These are phyloP conservation scores for Pammene fasciana DNA, from an alignment of 2,888 invertebrate genomes.

Conservation along the genomic window DNA sequence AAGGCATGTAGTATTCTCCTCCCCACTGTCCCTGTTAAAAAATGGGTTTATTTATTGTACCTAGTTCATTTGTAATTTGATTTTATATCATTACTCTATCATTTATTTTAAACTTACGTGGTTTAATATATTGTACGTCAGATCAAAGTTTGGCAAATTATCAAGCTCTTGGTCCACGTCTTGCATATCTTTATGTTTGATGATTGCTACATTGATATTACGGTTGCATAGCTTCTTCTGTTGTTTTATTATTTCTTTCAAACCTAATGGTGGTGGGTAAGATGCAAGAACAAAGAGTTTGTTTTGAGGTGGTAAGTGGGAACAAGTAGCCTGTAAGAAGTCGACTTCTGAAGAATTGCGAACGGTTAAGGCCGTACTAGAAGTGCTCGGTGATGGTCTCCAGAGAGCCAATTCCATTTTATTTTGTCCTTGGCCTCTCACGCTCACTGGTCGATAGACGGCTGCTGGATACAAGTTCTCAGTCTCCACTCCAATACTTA, in stretches of 20 bases:
- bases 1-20: conserved; percentile 53
- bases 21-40: conserved; percentile 53
- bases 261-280: conserved; percentile 52
- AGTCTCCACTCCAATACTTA: conserved; percentile 33
- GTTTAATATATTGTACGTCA: conserved; percentile 41
- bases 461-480: conserved; percentile 10
- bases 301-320: conserved; percentile 43
- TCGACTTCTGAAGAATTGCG: conserved; percentile 26
- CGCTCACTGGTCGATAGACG: conserved; percentile 26
- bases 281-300: conserved; percentile 52
- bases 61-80: background rate
- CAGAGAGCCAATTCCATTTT: conserved; percentile 32
- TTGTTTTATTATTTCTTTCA: conserved; percentile 51
- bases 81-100: background rate
- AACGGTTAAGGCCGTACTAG: conserved; percentile 21
- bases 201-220: conserved; percentile 44
- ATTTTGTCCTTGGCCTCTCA: conserved; percentile 22
- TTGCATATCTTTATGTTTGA: conserved; percentile 27
- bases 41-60: background rate
- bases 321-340: conserved; percentile 15
- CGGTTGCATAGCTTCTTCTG: conserved; percentile 53
- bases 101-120: conserved; percentile 29
- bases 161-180: conserved; percentile 20
- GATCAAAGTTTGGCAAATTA: conserved; percentile 31
- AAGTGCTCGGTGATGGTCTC: conserved; percentile 22